Conservation (phyloP, 2,113 vertebrate genomes). For the Xenopus laevis region DNA sequence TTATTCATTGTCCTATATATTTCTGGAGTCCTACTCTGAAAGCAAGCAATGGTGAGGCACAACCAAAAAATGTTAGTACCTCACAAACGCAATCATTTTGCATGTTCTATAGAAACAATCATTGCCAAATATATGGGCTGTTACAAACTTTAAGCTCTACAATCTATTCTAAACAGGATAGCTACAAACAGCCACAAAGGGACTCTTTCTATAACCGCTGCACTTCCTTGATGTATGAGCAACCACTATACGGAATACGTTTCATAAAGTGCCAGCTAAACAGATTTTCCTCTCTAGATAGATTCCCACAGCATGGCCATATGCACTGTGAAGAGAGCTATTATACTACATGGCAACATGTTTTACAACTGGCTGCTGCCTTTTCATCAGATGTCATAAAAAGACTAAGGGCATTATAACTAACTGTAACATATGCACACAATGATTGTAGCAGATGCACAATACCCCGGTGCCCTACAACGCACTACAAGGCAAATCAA, state of each 20-base stretch:
- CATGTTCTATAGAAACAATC: too few species aligned
- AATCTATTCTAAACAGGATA: too few species aligned
- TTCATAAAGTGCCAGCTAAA: not conserved
- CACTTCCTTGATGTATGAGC: not conserved
- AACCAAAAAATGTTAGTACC: too few species aligned
- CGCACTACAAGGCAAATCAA: not conserved
- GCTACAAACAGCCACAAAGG: not conserved
- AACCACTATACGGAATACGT: not conserved
- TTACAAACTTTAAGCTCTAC: too few species aligned
- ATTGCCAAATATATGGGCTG: too few species aligned
- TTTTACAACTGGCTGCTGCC: conserved; percentile 3
- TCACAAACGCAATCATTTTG: too few species aligned
- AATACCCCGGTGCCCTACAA: not conserved
- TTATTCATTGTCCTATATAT: too few species aligned
- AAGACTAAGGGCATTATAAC: conserved; percentile 10
- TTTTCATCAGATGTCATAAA: conserved; percentile 18
- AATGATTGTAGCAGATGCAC: conserved; percentile 23
- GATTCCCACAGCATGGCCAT: conserved; percentile 8
- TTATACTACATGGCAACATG: not conserved
- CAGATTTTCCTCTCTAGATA: not conserved
- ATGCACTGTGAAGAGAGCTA: not conserved
- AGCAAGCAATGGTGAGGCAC: too few species aligned
- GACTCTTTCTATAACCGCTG: not conserved
- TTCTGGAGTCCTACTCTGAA: too few species aligned
- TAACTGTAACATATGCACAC: conserved; percentile 4